Evolutionary conservation across 2,797 vertebrate genomes (phyloP).

Genomic region (Pantherophis vulpinus): DNA sequence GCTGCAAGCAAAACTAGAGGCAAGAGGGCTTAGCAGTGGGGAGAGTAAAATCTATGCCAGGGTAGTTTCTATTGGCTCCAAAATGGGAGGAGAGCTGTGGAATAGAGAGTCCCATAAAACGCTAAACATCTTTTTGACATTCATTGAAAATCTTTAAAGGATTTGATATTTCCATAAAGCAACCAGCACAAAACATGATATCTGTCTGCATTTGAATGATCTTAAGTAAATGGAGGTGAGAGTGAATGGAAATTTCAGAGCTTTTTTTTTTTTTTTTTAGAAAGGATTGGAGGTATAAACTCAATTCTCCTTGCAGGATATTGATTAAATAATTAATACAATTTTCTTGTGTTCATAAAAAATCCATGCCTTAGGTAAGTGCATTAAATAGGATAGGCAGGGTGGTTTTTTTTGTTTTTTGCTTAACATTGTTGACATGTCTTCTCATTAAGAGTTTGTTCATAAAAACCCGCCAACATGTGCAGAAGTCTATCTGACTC

Average conservation of each 20-base stretch:
- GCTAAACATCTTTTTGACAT: not conserved
- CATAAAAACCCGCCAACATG: not conserved
- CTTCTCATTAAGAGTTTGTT: not conserved
- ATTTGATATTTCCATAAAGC: not conserved
- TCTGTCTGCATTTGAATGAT: conserved; percentile 7
- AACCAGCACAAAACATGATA: not conserved
- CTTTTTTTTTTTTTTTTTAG: not conserved
- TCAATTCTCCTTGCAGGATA: not conserved
- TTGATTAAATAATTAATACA: not conserved
- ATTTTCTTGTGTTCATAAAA: too few species aligned
- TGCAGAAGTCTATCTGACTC: not conserved
- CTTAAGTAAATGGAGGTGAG: not conserved
- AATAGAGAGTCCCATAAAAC: not conserved
- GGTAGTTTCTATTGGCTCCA: not conserved
- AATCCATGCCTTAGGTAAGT: not conserved
- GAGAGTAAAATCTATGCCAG: not conserved
- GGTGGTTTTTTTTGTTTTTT: not conserved
- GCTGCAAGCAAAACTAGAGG: not conserved
- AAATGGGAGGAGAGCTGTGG: not conserved
- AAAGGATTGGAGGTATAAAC: not conserved
- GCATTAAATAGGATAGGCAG: not conserved
- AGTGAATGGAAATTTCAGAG: not conserved
- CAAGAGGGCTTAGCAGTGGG: not conserved
- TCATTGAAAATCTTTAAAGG: not conserved
- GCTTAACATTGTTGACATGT: not conserved